Evolutionary conservation across 2,888 invertebrate genomes (phyloP), one percentile per base, ranked within the genome.

Genomic region (Crocallis elinguaria): DNA sequence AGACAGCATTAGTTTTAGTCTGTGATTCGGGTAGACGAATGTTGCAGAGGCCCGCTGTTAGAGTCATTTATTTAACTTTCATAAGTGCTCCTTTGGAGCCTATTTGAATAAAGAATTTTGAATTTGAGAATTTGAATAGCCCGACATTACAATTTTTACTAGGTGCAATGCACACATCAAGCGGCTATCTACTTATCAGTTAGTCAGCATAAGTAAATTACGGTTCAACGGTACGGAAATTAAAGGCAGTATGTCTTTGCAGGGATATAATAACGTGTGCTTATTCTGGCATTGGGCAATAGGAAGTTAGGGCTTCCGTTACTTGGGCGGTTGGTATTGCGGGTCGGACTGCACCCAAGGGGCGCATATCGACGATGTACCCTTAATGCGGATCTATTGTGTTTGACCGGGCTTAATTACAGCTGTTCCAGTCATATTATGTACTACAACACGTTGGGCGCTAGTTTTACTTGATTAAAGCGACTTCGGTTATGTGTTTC

Each of bases 351-450:
- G 72, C 70, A 71, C 86, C 80, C 84, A 64, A 55, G 85, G 79
- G 85, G 63, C 66, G 60, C 75, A 75, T 83, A 75, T 71, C 67
- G 70, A 67, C 74, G 60, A 69, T 76, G 75, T 74, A 62, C 72
- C 71, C 71, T 72, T 84, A 86, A 87, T 85, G 77, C 75, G 79
- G 73, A 84, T 82, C 77, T 79, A 87, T 87, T 79, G 84, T 78
- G 67, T 75, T 73, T 75, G 74, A 78, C 72, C 65, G 57, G 53
- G 50, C 60, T 75, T 75, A 77, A 77, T 77, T 75, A 73, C 69
- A 60, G 49, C 60, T 62, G 68, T 67, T 66, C 58, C 43, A 33
- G 33, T 49, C 35, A 50, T 52, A 53, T 52, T 43, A 43, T 17
- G 44, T 17, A 35, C 21, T 52, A 39, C 44, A 38, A 30, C 50